These are phyloP conservation scores for Xylocopa sonorina DNA, from an alignment of 1,140 invertebrate genomes.

Conservation along the genomic window DNA sequence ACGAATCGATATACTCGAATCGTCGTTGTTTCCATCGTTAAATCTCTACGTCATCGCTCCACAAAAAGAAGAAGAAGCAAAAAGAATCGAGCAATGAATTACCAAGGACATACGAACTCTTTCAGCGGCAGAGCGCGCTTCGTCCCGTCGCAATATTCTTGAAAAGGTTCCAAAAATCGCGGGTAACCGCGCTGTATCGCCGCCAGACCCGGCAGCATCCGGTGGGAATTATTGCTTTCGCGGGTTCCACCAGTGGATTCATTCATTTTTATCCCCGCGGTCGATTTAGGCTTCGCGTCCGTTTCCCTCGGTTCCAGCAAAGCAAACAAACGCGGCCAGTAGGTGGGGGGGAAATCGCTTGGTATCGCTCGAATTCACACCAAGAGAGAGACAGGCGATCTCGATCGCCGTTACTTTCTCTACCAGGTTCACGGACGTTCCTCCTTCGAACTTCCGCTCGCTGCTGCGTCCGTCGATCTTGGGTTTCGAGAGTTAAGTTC, in stretches of 20 bases:
- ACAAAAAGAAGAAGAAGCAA: too few species aligned
- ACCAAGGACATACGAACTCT: too few species aligned
- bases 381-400: neutral
- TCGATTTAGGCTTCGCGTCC: neutral
- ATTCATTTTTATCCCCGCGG: conserved; percentile 32
- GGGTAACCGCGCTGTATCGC: neutral
- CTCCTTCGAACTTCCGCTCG: neutral
- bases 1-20: too few species aligned
- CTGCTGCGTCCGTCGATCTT: neutral
- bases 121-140: too few species aligned
- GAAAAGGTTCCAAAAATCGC: neutral
- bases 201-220: neutral
- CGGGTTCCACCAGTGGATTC: neutral
- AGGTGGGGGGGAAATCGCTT: neutral
- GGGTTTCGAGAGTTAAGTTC: neutral
- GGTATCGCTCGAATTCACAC: neutral
- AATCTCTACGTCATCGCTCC: too few species aligned
- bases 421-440: conserved; percentile 33
- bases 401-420: conserved; percentile 27
- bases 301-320: neutral
- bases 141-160: too few species aligned
- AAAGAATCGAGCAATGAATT: too few species aligned
- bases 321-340: conserved; percentile 11
- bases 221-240: neutral
- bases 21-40: too few species aligned